phyloP scores from a whole-genome alignment of 2,113 vertebrate species.

The Geococcyx californianus region DNA sequence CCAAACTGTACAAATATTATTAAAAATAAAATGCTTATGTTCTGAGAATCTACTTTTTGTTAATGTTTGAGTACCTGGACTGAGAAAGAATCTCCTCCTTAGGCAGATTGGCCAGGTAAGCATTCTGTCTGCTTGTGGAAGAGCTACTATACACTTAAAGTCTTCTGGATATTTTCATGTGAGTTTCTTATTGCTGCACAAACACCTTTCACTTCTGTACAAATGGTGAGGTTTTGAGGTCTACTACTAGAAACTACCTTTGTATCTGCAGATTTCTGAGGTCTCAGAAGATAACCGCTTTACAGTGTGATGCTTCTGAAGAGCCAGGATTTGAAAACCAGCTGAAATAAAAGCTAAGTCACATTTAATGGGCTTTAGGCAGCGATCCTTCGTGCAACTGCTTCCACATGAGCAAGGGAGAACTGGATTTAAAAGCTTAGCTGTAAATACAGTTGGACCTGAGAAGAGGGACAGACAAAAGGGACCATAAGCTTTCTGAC shows the following conservation, averaged over 20 bases:
- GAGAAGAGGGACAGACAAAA: background rate
- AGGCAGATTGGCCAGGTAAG: background rate
- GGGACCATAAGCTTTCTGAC: background rate
- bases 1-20: background rate
- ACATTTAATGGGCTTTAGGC: background rate
- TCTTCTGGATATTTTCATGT: background rate
- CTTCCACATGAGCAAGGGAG: background rate
- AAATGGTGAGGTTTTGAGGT: background rate
- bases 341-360: background rate
- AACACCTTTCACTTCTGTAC: background rate
- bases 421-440: background rate
- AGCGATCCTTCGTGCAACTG: background rate
- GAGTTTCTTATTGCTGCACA: background rate
- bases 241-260: background rate
- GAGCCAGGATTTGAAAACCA: background rate
- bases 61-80: background rate
- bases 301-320: background rate
- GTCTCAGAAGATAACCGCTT: background rate
- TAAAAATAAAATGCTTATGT: background rate
- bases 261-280: background rate
- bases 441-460: background rate
- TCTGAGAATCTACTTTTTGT: background rate
- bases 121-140: background rate
- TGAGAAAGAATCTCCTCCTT: background rate
- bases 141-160: background rate